Percentiles rank a stretch among this genome's conserved stretches.
phyloP scores from a whole-genome alignment of 2,113 vertebrate species.

The Ovis canadensis region DNA sequence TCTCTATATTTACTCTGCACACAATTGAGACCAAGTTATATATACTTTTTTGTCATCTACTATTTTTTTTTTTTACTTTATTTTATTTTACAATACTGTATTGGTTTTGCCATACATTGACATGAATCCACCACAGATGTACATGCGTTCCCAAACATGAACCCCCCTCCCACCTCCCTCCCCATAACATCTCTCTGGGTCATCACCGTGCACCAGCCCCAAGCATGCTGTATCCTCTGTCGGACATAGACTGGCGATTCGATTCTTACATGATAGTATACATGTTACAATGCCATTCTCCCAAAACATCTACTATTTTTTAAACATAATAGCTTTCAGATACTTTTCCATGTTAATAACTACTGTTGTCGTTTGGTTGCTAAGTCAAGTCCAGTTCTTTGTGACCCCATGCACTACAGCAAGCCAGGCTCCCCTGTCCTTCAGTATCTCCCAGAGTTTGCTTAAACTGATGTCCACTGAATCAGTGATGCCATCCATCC shows the following conservation, averaged over 20 bases:
- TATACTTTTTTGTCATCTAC: not conserved
- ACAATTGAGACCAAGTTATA: not conserved
- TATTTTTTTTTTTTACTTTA: not conserved
- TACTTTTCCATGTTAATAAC: not conserved
- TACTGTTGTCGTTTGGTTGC: not conserved
- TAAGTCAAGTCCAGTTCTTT: not conserved
- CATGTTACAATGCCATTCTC: no score
- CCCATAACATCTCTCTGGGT: no score
- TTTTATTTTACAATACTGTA: no score
- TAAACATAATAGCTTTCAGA: not conserved
- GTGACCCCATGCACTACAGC: not conserved
- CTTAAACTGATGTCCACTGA: not conserved
- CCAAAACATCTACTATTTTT: not conserved
- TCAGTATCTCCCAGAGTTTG: not conserved
- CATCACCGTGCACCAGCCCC: no score
- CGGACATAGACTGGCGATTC: no score
- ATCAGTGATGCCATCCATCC: not conserved
- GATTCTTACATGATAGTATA: no score
- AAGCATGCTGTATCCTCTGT: no score
- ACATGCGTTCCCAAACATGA: no score
- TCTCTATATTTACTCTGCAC: constrained; percentile 14
- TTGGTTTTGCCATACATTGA: no score
- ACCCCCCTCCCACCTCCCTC: no score
- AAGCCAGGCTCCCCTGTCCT: not conserved
- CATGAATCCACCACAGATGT: no score